phyloP scores from a whole-genome alignment of 2,888 invertebrate genomes.

The Pogonocherus hispidulus region DNA sequence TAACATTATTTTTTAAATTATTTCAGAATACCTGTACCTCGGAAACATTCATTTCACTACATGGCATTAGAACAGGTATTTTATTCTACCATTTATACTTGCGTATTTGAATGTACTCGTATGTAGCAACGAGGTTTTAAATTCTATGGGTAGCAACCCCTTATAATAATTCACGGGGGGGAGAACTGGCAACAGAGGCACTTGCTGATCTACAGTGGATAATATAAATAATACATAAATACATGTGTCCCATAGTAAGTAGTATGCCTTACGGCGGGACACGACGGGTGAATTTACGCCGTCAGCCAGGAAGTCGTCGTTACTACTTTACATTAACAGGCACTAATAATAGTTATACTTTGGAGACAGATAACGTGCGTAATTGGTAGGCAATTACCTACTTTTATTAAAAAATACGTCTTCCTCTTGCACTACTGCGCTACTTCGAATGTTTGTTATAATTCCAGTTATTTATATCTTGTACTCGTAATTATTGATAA shows the following conservation, averaged over 20 bases:
- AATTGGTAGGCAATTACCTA: slow-evolving; percentile 10
- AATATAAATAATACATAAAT: slow-evolving; percentile 14
- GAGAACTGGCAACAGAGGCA: slow-evolving; percentile 8
- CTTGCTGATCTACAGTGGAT: slow-evolving; percentile 7
- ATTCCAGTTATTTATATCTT: background rate
- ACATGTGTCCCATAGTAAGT: too few relatives aligned
- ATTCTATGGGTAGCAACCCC: too few relatives aligned
- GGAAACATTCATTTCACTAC: too few relatives aligned
- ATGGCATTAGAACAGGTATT: too few relatives aligned
- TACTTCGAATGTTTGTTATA: slow-evolving; percentile 19
- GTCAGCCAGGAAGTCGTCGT: slow-evolving; percentile 26
- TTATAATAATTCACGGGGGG: too few relatives aligned
- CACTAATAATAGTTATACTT: slow-evolving; percentile 18
- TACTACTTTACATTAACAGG: slow-evolving; percentile 14
- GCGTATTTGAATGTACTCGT: too few relatives aligned
- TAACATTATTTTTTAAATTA: too few relatives aligned
- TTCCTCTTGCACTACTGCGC: slow-evolving; percentile 21
- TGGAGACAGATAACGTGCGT: slow-evolving; percentile 1
- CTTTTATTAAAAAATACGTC: background rate
- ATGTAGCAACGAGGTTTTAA: too few relatives aligned
- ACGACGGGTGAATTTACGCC: slow-evolving; percentile 13
- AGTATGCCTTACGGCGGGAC: too few relatives aligned
- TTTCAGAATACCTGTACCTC: too few relatives aligned
- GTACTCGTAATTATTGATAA: too few relatives aligned
- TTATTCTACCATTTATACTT: too few relatives aligned